Evolutionary conservation across 2,113 vertebrate species (phyloP), one percentile per base, ranked within the genome.

Genomic region (Amblyornis subalaris): DNA sequence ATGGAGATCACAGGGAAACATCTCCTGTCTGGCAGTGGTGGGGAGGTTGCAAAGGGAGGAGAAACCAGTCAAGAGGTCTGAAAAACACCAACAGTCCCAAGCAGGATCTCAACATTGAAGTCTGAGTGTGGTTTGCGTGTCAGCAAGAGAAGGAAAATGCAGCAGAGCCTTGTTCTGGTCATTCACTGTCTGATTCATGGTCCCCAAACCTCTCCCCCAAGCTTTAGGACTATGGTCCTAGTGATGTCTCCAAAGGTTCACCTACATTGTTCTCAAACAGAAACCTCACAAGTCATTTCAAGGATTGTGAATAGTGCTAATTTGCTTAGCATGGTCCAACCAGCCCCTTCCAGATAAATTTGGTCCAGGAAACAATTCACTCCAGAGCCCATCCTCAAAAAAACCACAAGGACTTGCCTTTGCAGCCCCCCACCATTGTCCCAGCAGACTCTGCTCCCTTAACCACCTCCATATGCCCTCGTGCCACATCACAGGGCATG

Each of bases 401-500:
- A 45, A 23, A 21, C 11, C 11, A 18, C 1, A n/a, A 78, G 7
- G 35, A 47, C 26, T 22, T 36, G 24, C 3, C 31, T 76, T 1
- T 66, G n/a, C 14, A 40, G 45, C 44, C 48, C 50, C n/a, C 18
- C 26, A 54, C 0, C 14, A 7, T 1, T 12, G 47, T n/a, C n/a
- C 71, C 50, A 84, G 36, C 28, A 82, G 51, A 22, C 15, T 82
- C 53, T 78, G 47, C n/a, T 74, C 18, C 55, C 35, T 81, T 73
- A 77, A 89, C 40, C 18, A 25, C 15, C 55, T 77, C 60, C 73
- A 38, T 19, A 36, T 48, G 50, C 17, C 31, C 64, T 51, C 6
- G 55, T 29, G 33, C 36, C 77, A 87, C 69, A 86, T 45, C 88
- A 84, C 53, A 74, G 51, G 36, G 22, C 8, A 15, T 3, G 20